These are phyloP conservation scores for Drosophila subobscura DNA, from an alignment of 1,140 invertebrate genomes.

Conservation along the genomic window DNA sequence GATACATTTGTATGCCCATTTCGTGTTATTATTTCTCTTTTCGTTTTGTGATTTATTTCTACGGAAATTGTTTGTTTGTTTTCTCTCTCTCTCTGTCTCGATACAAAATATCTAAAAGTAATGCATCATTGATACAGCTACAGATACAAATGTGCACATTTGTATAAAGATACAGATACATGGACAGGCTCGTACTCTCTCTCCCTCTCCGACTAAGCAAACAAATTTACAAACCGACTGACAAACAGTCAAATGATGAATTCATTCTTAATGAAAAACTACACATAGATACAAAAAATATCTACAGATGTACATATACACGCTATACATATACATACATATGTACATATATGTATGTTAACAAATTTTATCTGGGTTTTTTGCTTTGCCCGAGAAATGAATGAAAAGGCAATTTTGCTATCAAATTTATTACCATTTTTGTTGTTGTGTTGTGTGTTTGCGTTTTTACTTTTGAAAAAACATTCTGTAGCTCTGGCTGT, in stretches of 20 bases:
- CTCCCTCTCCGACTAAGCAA: slow-evolving; percentile 32
- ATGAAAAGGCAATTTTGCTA: slow-evolving; percentile 70
- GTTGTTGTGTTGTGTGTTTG: slow-evolving; percentile 25
- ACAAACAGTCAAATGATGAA: slow-evolving; percentile 42
- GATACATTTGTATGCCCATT: slow-evolving; percentile 15
- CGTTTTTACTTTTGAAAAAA: slow-evolving; percentile 37
- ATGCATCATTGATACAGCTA: slow-evolving; percentile 36
- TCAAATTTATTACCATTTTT: slow-evolving; percentile 68
- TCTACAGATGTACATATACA: slow-evolving; percentile 3
- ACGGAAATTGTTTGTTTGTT: slow-evolving; percentile 32
- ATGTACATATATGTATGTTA: slow-evolving; percentile 17
- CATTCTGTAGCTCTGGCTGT: slow-evolving; percentile 7
- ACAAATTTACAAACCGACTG: slow-evolving; percentile 16
- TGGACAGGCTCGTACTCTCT: slow-evolving; percentile 1
- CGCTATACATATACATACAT: slow-evolving; percentile 10
- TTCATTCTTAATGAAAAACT: slow-evolving; percentile 76
- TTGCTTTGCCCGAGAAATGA: slow-evolving; percentile 47
- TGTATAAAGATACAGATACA: slow-evolving; percentile 9
- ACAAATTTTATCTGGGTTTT: slow-evolving; percentile 66
- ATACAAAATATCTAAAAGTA: slow-evolving; percentile 29
- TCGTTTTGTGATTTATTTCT: slow-evolving; percentile 1
- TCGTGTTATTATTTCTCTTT: slow-evolving; percentile 16
- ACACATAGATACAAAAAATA: slow-evolving; percentile 18
- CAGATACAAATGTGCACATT: slow-evolving; percentile 1
- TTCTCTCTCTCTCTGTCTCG: background rate